Evolutionary conservation across 2,888 invertebrate species (phyloP).

Genomic region (Nesidiocoris tenuis): DNA sequence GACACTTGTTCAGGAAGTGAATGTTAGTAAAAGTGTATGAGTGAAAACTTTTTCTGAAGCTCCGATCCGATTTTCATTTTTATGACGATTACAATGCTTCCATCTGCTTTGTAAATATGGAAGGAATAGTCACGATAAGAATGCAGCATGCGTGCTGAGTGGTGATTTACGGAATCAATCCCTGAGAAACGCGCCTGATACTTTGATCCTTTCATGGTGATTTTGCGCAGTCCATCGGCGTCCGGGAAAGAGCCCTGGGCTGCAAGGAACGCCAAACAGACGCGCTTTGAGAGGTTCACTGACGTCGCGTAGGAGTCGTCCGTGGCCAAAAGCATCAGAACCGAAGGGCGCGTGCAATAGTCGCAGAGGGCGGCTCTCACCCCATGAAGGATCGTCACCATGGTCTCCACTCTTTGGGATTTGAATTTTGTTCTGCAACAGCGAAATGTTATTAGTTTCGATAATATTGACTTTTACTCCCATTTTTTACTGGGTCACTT

Average conservation of each 20-base stretch:
- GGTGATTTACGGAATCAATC: too few relatives aligned
- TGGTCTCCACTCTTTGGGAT: constrained; percentile 18
- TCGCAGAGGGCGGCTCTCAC: constrained; percentile 11
- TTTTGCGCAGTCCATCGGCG: not conserved
- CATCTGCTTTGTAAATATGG: too few relatives aligned
- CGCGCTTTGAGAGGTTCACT: constrained; percentile 1
- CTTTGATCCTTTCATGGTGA: constrained; percentile 22
- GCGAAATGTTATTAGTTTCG: too few relatives aligned
- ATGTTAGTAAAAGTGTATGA: too few relatives aligned
- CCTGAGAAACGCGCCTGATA: constrained; percentile 33
- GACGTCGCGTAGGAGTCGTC: constrained; percentile 4
- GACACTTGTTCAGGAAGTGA: too few relatives aligned
- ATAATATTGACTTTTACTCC: too few relatives aligned
- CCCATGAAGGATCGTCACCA: constrained; percentile 24
- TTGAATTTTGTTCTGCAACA: constrained; percentile 28
- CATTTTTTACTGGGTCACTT: too few relatives aligned
- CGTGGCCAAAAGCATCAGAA: constrained; percentile 19
- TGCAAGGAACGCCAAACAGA: constrained; percentile 17
- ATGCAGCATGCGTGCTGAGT: too few relatives aligned
- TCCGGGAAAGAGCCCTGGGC: constrained; percentile 1
- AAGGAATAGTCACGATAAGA: not conserved
- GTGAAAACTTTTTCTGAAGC: too few relatives aligned
- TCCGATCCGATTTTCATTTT: too few relatives aligned
- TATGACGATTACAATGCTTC: too few relatives aligned
- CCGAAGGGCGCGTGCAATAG: constrained; percentile 31